A percentile compares a stretch with the other conserved stretches of the same genome.
phyloP scores from a whole-genome alignment of 2,888 invertebrate species.

The Phengaris arion region DNA sequence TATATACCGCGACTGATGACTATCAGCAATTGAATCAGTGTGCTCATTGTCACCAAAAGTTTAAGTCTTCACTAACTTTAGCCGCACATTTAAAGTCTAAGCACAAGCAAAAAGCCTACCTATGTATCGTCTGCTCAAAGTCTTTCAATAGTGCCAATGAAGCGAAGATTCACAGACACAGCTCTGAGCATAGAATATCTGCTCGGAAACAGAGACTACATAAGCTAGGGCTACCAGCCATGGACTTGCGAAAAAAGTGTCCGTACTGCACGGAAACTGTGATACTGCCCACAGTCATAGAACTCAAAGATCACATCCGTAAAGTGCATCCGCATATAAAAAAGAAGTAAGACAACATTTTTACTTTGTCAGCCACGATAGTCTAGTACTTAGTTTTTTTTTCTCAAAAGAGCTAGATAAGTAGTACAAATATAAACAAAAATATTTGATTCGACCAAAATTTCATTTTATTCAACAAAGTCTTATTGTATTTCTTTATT shows the following conservation, averaged over 20 bases:
- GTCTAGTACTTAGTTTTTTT: not conserved
- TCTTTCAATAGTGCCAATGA: slow-evolving; percentile 81
- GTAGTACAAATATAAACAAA: no score
- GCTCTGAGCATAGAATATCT: slow-evolving; percentile 82
- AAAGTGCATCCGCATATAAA: slow-evolving; percentile 81
- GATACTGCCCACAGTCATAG: slow-evolving; percentile 72
- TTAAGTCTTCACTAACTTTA: slow-evolving; percentile 81
- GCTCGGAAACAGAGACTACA: slow-evolving; percentile 63
- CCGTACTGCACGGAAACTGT: slow-evolving; percentile 77
- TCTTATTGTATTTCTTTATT: no score
- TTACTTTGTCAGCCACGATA: not conserved
- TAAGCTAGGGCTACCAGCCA: slow-evolving; percentile 57
- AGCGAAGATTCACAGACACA: slow-evolving; percentile 83
- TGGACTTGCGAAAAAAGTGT: slow-evolving; percentile 76
- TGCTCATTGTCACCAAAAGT: slow-evolving; percentile 77
- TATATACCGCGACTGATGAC: slow-evolving; percentile 79
- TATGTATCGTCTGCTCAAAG: slow-evolving; percentile 84
- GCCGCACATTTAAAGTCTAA: slow-evolving; percentile 83
- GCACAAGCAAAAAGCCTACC: slow-evolving; percentile 81
- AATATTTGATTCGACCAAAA: no score
- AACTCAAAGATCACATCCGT: slow-evolving; percentile 82
- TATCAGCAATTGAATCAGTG: slow-evolving; percentile 84
- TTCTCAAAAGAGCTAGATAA: no score
- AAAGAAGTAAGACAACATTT: slow-evolving; percentile 72
- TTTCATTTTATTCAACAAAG: no score